These are phyloP conservation scores for Himalopsyche japonica DNA, from an alignment of 2,888 invertebrate species.

Conservation along the genomic window DNA sequence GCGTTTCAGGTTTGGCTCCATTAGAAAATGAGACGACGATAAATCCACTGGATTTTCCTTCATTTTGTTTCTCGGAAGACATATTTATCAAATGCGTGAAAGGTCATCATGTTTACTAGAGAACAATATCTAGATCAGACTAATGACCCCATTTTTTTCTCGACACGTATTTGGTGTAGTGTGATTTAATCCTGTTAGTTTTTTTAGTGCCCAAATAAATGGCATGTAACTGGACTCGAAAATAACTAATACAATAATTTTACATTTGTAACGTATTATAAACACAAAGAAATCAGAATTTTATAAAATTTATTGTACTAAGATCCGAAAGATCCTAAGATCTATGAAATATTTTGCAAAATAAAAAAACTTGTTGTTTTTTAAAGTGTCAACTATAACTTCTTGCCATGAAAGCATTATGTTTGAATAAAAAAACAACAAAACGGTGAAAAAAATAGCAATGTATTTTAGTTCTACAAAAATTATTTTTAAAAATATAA, in stretches of 20 bases:
- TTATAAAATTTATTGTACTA: too few relatives aligned
- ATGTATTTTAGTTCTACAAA: too few relatives aligned
- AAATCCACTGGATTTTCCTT: neutral
- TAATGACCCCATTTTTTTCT: neutral
- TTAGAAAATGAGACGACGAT: neutral
- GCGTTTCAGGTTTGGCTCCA: neutral
- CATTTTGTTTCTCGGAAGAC: neutral
- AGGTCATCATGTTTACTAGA: neutral
- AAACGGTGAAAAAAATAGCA: too few relatives aligned
- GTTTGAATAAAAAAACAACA: too few relatives aligned
- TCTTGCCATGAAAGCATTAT: too few relatives aligned
- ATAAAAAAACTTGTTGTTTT: too few relatives aligned
- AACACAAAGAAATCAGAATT: neutral
- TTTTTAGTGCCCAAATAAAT: neutral
- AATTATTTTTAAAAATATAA: too few relatives aligned
- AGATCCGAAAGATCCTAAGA: too few relatives aligned
- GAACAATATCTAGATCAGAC: neutral
- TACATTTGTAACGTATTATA: neutral
- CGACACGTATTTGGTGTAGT: neutral
- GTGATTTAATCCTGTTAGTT: neutral
- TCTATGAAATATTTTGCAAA: too few relatives aligned
- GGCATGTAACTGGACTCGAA: neutral
- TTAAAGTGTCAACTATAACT: too few relatives aligned
- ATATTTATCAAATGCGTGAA: neutral
- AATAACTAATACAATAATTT: neutral